Conservation (phyloP, 2,888 invertebrate genomes). For the Lasius fuliginosus region DNA sequence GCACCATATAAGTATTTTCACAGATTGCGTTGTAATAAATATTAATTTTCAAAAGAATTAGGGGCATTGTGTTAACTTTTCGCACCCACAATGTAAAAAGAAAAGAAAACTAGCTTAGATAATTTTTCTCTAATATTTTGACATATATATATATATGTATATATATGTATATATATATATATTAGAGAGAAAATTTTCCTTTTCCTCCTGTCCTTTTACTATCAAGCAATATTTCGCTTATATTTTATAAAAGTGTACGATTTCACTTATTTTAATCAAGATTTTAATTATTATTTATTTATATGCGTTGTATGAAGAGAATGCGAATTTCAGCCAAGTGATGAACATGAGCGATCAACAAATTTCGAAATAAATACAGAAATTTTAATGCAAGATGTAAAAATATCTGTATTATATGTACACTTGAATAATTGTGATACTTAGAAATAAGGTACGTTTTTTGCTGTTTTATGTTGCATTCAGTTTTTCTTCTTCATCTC, state of each 20-base stretch:
- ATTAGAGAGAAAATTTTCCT: background rate
- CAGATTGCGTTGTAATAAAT: slow-evolving; percentile 1
- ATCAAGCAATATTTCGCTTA: background rate
- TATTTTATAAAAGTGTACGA: background rate
- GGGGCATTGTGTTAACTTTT: background rate
- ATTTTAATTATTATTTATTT: slow-evolving; percentile 8
- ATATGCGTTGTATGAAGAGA: background rate
- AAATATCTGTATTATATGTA: slow-evolving; percentile 48
- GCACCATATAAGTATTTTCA: slow-evolving; percentile 1
- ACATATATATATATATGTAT: background rate
- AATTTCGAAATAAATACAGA: slow-evolving; percentile 1
- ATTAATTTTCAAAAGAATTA: background rate
- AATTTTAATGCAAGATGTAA: slow-evolving; percentile 22
- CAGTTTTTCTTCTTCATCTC: slow-evolving; percentile 34
- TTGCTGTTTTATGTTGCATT: slow-evolving; percentile 61
- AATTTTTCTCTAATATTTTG: background rate
- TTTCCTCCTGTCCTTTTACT: background rate
- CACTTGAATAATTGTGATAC: slow-evolving; percentile 77
- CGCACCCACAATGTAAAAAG: background rate
- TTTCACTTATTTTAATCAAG: background rate
- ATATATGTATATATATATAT: too few species aligned
- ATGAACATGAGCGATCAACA: slow-evolving; percentile 14
- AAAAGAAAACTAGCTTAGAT: background rate
- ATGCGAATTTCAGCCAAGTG: slow-evolving; percentile 29
- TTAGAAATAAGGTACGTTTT: slow-evolving; percentile 73